Conservation (phyloP, 1,140 invertebrate species). For the Aphidius ervi region DNA sequence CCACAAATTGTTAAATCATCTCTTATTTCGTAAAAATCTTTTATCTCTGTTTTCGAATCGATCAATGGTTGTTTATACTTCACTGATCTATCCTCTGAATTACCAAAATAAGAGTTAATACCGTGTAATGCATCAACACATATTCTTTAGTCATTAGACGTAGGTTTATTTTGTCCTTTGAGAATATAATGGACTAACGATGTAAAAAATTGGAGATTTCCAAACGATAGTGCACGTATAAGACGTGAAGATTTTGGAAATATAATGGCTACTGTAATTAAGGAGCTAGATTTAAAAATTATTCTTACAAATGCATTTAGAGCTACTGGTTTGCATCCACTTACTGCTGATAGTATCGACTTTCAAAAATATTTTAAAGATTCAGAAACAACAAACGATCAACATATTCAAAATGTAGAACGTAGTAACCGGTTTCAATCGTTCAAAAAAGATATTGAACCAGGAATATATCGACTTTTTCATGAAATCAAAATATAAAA, state of each 20-base stretch:
- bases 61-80: too few relatives aligned
- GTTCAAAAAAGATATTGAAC: too few relatives aligned
- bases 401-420: too few relatives aligned
- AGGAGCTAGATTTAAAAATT: conserved; percentile 5
- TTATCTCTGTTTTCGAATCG: too few relatives aligned
- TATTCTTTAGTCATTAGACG: conserved; percentile 43
- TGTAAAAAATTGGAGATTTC: conserved; percentile 28
- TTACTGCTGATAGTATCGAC: conserved; percentile 21
- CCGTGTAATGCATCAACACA: too few relatives aligned
- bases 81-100: too few relatives aligned
- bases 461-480: too few relatives aligned
- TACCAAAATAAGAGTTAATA: too few relatives aligned
- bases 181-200: conserved; percentile 36
- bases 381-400: neutral
- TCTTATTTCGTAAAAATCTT: too few relatives aligned
- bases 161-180: conserved; percentile 36
- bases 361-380: conserved; percentile 16
- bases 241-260: conserved; percentile 15
- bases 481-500: too few relatives aligned
- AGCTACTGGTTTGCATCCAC: conserved; percentile 21
- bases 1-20: too few relatives aligned
- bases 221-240: conserved; percentile 13
- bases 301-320: conserved; percentile 18
- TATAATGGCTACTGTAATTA: conserved; percentile 5
- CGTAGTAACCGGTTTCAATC: too few relatives aligned